phyloP scores from a whole-genome alignment of 2,113 vertebrate genomes.

The Cyprinodon tularosa region DNA sequence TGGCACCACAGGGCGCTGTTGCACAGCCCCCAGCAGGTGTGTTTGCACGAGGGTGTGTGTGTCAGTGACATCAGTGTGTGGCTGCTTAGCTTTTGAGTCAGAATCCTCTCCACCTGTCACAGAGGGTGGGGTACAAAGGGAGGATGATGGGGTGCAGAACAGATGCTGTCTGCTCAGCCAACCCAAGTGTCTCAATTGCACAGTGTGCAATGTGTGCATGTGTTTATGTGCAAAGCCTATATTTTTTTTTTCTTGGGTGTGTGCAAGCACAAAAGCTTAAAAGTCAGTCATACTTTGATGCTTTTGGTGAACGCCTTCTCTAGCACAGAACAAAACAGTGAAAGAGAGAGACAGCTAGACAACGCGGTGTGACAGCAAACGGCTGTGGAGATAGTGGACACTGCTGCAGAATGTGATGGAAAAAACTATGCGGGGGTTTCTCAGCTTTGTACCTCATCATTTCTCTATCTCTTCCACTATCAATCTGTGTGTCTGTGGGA shows the following conservation, averaged over 20 bases:
- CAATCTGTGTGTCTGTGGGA: conserved; percentile 8
- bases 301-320: conserved; percentile 47
- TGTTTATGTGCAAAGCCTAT: conserved; percentile 26
- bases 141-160: conserved; percentile 62
- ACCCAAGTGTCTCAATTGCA: conserved; percentile 43
- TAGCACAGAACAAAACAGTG: conserved; percentile 55
- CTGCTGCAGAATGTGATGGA: conserved; percentile 48
- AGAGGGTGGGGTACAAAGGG: conserved; percentile 62
- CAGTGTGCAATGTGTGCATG: conserved; percentile 31
- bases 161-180: conserved; percentile 74
- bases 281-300: conserved; percentile 64
- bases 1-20: conserved; percentile 61
- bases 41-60: conserved; percentile 45
- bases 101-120: conserved; percentile 76
- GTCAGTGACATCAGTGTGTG: conserved; percentile 54
- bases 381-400: conserved; percentile 58
- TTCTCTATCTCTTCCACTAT: conserved; percentile 35
- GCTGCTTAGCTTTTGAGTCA: conserved; percentile 30
- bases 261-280: conserved; percentile 48
- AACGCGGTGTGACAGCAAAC: conserved; percentile 32
- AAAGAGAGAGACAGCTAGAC: conserved; percentile 49
- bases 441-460: conserved; percentile 39
- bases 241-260: conserved; percentile 24
- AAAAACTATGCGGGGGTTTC: conserved; percentile 36
- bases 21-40: conserved; percentile 69